Evolutionary conservation across 1,140 invertebrate species (phyloP).

Genomic region (Bombus fervidus): DNA sequence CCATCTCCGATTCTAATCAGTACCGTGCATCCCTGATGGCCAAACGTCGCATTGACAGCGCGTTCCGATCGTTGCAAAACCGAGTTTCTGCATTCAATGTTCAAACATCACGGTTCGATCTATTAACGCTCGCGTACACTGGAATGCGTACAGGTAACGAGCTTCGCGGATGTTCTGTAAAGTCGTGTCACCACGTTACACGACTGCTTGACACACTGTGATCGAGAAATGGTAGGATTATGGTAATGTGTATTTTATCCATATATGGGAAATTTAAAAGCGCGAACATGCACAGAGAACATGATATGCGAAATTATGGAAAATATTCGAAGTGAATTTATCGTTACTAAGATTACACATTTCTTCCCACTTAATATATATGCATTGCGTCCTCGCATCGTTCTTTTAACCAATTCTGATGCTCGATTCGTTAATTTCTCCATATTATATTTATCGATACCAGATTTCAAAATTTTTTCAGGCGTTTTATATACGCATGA

Average conservation of each 20-base stretch:
- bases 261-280: not conserved
- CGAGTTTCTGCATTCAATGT: not conserved
- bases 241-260: not conserved
- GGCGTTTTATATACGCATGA: no score
- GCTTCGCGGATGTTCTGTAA: not conserved
- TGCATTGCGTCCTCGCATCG: no score
- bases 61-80: not conserved
- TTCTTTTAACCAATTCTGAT: not conserved
- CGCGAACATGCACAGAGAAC: no score
- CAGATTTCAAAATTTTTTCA: not conserved
- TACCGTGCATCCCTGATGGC: constrained; percentile 1
- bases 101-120: not conserved
- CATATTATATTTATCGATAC: not conserved
- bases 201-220: not conserved
- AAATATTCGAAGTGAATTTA: no score
- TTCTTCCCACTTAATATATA: no score
- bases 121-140: not conserved
- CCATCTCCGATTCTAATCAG: constrained; percentile 43
- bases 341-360: no score
- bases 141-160: not conserved
- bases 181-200: not conserved
- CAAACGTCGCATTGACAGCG: constrained; percentile 29
- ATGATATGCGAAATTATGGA: no score
- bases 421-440: no score
- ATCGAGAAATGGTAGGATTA: not conserved